phyloP scores from a whole-genome alignment of 2,797 vertebrate species.

The Gobio occitaniae region DNA sequence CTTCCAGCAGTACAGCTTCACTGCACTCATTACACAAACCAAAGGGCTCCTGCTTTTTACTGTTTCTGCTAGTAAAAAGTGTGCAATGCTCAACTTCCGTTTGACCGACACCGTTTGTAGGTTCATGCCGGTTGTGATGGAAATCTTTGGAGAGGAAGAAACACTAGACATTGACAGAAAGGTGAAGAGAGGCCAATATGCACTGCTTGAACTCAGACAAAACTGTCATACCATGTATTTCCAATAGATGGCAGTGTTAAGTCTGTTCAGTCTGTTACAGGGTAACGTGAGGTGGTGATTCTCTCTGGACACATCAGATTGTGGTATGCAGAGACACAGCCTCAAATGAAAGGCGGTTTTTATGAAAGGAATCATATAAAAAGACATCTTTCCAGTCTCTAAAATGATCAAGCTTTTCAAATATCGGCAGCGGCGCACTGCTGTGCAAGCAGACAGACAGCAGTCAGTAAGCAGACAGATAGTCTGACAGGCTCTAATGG shows the following conservation, averaged over 20 bases:
- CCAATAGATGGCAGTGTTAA: constrained; percentile 80
- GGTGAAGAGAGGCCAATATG: constrained; percentile 7
- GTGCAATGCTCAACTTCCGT: background rate
- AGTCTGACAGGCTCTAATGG: constrained; percentile 37
- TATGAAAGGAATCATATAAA: constrained; percentile 37
- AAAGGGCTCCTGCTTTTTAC: background rate
- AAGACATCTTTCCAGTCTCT: constrained; percentile 55
- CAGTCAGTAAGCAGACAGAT: constrained; percentile 29
- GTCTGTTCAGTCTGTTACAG: constrained; percentile 66
- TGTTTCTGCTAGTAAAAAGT: constrained; percentile 6
- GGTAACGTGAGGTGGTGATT: background rate
- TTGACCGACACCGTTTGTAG: background rate
- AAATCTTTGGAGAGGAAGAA: background rate
- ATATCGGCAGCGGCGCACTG: constrained; percentile 41
- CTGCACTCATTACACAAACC: constrained; percentile 55
- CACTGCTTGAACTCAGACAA: constrained; percentile 34
- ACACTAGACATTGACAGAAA: background rate
- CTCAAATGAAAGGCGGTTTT: background rate
- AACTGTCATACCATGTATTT: constrained; percentile 9
- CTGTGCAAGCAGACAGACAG: constrained; percentile 54
- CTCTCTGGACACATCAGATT: background rate
- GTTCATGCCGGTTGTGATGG: background rate
- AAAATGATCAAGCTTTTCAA: constrained; percentile 45
- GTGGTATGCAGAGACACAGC: background rate
- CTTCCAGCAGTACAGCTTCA: constrained; percentile 34